Evolutionary conservation across 2,113 vertebrate species (phyloP).

Genomic region (Orycteropus afer): DNA sequence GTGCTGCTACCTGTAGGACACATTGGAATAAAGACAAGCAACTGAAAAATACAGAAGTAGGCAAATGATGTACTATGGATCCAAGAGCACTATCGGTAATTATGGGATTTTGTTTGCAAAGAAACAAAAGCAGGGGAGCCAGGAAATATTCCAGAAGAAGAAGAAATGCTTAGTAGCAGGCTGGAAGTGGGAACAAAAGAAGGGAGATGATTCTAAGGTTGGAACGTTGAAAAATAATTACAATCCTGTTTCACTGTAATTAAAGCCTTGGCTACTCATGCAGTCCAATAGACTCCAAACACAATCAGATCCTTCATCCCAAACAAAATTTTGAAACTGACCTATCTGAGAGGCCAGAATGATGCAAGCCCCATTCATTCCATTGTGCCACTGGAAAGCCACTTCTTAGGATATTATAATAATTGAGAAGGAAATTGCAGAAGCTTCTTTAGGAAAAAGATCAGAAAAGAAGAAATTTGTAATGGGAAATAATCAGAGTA

Average conservation of each 20-base stretch:
- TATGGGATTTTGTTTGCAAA: neutral
- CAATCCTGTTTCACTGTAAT: slow-evolving; percentile 23
- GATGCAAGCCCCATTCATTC: slow-evolving; percentile 26
- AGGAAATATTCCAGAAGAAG: neutral
- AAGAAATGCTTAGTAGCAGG: slow-evolving; percentile 2
- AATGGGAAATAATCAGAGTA: slow-evolving; percentile 23
- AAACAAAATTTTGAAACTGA: slow-evolving; percentile 17
- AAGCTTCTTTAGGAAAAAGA: neutral
- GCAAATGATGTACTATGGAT: neutral
- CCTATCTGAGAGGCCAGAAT: slow-evolving; percentile 8
- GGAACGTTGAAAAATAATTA: slow-evolving; percentile 6
- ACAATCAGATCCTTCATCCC: slow-evolving; percentile 35
- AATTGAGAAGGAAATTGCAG: slow-evolving; percentile 52
- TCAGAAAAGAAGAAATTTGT: slow-evolving; percentile 47
- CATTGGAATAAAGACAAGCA: slow-evolving; percentile 44
- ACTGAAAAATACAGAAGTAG: slow-evolving; percentile 11
- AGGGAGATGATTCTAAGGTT: slow-evolving; percentile 40
- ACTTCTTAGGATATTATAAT: slow-evolving; percentile 53
- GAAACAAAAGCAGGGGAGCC: neutral
- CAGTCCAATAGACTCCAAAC: neutral
- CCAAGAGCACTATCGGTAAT: neutral
- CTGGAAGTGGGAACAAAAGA: neutral
- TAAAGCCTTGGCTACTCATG: neutral
- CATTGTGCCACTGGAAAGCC: neutral
- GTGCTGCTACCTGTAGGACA: neutral